Conservation (phyloP, 2,113 vertebrate species). For the Nibea coibor region DNA sequence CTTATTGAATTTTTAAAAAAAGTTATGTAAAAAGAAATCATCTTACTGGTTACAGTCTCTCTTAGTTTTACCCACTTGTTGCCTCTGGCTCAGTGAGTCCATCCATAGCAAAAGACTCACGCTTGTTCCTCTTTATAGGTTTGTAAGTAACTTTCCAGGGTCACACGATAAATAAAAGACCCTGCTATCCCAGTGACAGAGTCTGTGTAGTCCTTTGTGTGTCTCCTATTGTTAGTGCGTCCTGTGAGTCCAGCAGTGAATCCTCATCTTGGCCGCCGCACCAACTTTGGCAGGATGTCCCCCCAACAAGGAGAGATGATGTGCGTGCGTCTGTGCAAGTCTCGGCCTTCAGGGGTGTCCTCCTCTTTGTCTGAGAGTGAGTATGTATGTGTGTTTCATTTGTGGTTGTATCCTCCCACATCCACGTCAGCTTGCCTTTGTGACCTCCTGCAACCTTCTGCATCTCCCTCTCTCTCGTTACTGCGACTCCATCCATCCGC, state of each 20-base stretch:
- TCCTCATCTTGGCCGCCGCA: conserved; percentile 74
- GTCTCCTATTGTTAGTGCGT: conserved; percentile 67
- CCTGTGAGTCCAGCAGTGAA: conserved; percentile 69
- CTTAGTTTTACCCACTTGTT: conserved; percentile 51
- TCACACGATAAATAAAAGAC: conserved; percentile 65
- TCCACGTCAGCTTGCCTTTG: conserved; percentile 76
- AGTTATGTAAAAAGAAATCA: conserved; percentile 10
- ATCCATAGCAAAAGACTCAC: conserved; percentile 27
- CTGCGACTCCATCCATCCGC: conserved; percentile 39
- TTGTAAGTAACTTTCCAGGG: conserved; percentile 54
- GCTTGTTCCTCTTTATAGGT: conserved; percentile 32
- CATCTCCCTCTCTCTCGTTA: conserved; percentile 73
- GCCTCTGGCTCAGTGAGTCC: conserved; percentile 25
- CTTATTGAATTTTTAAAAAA: conserved; percentile 7
- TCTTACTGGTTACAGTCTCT: conserved; percentile 26
- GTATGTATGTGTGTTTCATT: conserved; percentile 45
- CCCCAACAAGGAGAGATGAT: conserved; percentile 63
- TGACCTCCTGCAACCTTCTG: conserved; percentile 76
- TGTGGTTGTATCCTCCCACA: conserved; percentile 74
- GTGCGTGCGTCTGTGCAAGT: conserved; percentile 50
- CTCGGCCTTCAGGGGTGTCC: conserved; percentile 71
- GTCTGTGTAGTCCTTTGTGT: conserved; percentile 76
- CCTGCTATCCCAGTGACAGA: conserved; percentile 61
- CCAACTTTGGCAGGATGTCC: conserved; percentile 79
- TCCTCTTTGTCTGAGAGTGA: conserved; percentile 69